Base-by-base conservation (phyloP, 2,888 invertebrate genomes). In the Coleophora deauratella region DNA sequence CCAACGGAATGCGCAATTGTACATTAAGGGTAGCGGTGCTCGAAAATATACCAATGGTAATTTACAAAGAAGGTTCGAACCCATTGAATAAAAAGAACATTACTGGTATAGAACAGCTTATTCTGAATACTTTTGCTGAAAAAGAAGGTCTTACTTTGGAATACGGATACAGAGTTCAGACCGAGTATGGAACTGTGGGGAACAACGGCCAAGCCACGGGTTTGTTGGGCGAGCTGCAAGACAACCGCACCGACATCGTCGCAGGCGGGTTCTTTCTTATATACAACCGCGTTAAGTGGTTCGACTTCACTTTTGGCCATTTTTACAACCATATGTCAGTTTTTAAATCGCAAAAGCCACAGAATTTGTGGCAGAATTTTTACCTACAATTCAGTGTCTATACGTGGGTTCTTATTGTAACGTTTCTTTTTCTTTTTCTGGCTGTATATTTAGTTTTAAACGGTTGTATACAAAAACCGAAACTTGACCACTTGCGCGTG, bases 341-440 rank as follows among this genome's bases (percentile, higher is more conserved):
- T 9, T 28, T 28, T 28, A 28, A 8, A 10, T 28, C 10, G 28
- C 1, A 8, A 28, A 8, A 28, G 10, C 28, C 28, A 28, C 9
- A 28, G 2, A 10, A 28, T 9, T 8, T 9, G 8, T 28, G 28
- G 28, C 38, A 38, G 14, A 35, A 30, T 14, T 21, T 48, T 6
- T 43, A 45, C 33, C 35, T 37, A 32, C 44, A 44, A 27, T 48
- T 48, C 32, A 13, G 35, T 13, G 8, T n/a, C 1, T 3, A 6
- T 10, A 28, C 33, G 3, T 44, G 44, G 44, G 33, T 33, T 13
- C 9, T 44, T 0, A 44, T 44, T 28, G 38, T 12, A 12, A 1
- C n/a, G 1, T 35, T 35, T n/a, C 38, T 9, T 15, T 1, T 30
- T 3, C 4, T 38, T 15, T 2, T 35, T 1, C 2, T 30, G 7